Evolutionary conservation across 2,888 invertebrate genomes (phyloP).

Genomic region (Ceratothoa steindachneri): DNA sequence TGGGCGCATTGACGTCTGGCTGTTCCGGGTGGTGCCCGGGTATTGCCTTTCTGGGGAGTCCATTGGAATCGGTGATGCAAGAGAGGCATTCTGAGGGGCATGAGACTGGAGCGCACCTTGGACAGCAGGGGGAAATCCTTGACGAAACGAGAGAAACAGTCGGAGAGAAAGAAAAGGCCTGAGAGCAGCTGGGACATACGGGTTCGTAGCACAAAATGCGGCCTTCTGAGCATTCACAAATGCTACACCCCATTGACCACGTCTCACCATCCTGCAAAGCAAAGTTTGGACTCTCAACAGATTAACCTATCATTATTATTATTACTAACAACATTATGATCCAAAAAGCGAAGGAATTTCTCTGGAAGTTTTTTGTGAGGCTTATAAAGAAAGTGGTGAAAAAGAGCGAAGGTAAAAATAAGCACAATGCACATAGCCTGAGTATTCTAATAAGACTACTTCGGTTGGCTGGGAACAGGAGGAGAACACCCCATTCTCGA

Average conservation of each 20-base stretch:
- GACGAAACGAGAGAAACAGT: not conserved
- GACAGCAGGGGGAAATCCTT: constrained; percentile 28
- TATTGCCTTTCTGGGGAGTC: not conserved
- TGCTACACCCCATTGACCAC: constrained; percentile 36
- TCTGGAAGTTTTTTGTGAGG: no score
- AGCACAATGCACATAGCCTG: no score
- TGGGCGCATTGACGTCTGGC: not conserved
- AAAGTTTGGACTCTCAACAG: no score
- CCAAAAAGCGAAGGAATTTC: no score
- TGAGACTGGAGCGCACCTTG: constrained; percentile 28
- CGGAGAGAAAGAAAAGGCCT: constrained; percentile 16
- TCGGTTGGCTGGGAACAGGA: no score
- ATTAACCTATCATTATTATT: no score
- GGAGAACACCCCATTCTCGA: no score
- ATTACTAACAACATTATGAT: no score
- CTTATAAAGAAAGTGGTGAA: no score
- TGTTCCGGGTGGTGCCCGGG: not conserved
- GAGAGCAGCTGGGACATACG: constrained; percentile 33
- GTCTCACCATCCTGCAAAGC: constrained; percentile 37
- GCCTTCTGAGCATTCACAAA: constrained; percentile 37
- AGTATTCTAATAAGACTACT: no score
- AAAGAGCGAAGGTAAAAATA: no score
- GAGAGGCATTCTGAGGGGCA: constrained; percentile 27
- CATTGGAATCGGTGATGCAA: constrained; percentile 14
- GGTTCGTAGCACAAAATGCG: constrained; percentile 33